Evolutionary conservation across 1,140 invertebrate genomes (phyloP), one percentile per base, ranked within the genome.

Genomic region (Cepaea nemoralis): DNA sequence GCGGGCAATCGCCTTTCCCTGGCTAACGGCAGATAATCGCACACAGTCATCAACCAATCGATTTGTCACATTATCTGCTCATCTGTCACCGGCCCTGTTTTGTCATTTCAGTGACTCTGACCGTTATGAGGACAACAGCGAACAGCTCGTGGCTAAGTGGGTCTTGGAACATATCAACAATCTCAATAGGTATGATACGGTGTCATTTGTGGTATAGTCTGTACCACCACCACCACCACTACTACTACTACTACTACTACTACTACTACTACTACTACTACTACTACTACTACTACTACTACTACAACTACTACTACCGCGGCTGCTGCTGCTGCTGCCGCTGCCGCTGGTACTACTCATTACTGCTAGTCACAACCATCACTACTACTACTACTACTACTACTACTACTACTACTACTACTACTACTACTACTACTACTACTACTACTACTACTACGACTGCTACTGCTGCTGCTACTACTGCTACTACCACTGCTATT

Each of bases 161-260:
- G 50, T 14, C n/a, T 14, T 55, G 50, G 14, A 55, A 55, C 14
- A 55, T 16, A n/a, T 55, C 50, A 55, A 16, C n/a, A 55, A 55
- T n/a, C 50, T 16, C 50, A 55, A 14, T n/a, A 55, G 14, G n/a
- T n/a, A n/a, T n/a, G n/a, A n/a, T n/a, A n/a, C n/a, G n/a, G n/a
- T n/a, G n/a, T 22, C 40, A 42, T 22, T 71, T 27, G 16, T 71
- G 5, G 35, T 71, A 71, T 24, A 27, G 40, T 24, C 12, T 39
- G 5, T 8, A 19, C 69, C 40, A 71, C 37, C 40, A 71, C 37
- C 16, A 71, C 69, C 40, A 71, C 69, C 24, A 71, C 69, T 71
- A 71, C 69, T 71, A 71, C 69, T 39, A 71, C 37, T 71, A 71
- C 69, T 40, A 39, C 69, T 71, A 71, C 27, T 63, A 63, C 59